Percentiles rank a stretch among this genome's conserved stretches.
These are phyloP conservation scores for Pantherophis vulpinus DNA, from an alignment of 2,797 vertebrate genomes.

Conservation along the genomic window DNA sequence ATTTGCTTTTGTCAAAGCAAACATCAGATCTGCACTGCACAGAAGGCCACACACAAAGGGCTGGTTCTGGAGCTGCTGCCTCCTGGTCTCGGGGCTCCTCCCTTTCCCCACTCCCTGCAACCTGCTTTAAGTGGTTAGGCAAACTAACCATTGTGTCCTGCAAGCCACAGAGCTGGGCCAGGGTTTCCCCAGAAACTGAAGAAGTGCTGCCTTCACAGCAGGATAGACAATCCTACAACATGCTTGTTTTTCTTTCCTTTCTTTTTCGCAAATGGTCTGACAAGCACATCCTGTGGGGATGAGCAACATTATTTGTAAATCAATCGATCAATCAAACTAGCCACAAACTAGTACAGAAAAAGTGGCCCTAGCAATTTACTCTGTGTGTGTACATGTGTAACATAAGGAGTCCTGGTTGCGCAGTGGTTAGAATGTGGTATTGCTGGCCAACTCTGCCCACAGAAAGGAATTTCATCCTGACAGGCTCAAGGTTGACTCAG, in stretches of 20 bases:
- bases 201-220: background rate
- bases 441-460: no score
- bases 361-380: no score
- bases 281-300: background rate
- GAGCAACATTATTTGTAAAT: background rate
- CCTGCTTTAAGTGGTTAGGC: background rate
- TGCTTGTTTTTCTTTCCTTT: background rate
- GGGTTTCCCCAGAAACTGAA: background rate
- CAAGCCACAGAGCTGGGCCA: background rate
- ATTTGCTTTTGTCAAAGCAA: background rate
- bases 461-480: no score
- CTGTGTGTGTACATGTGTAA: background rate
- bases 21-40: background rate
- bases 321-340: background rate
- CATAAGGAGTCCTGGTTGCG: background rate
- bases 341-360: background rate
- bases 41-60: background rate
- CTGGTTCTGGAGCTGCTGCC: background rate
- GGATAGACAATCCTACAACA: background rate
- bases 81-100: background rate
- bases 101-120: background rate
- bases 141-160: background rate
- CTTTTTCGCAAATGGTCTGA: background rate
- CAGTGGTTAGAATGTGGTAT: no score
- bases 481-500: no score